Percentiles rank a stretch among this genome's conserved stretches.
These are phyloP conservation scores for Anguilla megastoma DNA, from an alignment of 2,797 vertebrate genomes.

Conservation along the genomic window DNA sequence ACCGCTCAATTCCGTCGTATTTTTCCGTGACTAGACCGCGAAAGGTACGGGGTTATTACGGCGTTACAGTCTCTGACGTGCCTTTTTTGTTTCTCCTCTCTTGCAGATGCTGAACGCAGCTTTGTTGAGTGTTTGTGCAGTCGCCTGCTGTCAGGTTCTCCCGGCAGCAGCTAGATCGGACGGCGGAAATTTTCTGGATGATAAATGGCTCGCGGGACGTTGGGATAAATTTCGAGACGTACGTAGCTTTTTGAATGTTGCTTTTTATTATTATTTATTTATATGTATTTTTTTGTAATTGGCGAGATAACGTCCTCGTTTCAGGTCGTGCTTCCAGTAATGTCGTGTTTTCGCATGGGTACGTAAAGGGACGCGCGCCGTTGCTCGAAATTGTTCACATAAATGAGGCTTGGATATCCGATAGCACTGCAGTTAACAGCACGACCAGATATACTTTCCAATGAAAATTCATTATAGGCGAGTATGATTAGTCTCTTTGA, in stretches of 20 bases:
- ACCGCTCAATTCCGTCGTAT: background rate
- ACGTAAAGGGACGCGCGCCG: background rate
- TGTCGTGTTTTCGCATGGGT: constrained; percentile 10
- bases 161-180: constrained; percentile 75
- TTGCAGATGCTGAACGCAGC: constrained; percentile 80
- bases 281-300: background rate
- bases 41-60: background rate
- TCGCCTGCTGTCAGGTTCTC: constrained; percentile 76
- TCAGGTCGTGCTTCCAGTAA: background rate
- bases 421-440: background rate
- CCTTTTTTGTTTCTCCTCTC: constrained; percentile 50
- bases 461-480: background rate
- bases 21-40: background rate
- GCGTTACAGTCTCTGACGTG: constrained; percentile 28
- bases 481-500: background rate
- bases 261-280: background rate
- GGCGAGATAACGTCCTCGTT: background rate
- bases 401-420: constrained; percentile 12
- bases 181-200: constrained; percentile 93
- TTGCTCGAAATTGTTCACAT: constrained; percentile 27
- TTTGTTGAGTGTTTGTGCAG: constrained; percentile 80
- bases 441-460: constrained; percentile 1
- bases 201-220: constrained; percentile 90
- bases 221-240: constrained; percentile 98
- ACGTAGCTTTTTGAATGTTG: constrained; percentile 64